Base-by-base conservation (phyloP, 2,888 invertebrate species). In the Dasypogon diadema region DNA sequence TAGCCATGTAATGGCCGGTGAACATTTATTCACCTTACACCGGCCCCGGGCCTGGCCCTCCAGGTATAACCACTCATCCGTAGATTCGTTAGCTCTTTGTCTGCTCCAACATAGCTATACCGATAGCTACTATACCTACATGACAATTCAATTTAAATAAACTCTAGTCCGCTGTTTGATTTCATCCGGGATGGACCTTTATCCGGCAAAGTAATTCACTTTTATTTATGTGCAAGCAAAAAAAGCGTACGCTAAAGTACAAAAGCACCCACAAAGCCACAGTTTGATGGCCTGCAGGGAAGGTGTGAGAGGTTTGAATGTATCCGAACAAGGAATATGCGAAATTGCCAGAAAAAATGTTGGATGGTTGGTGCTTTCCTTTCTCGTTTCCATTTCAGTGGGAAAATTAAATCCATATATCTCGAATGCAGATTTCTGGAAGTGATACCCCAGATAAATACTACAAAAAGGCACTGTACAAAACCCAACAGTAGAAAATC, bases 81-180 rank as follows among this genome's bases (percentile, higher is more conserved):
- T 65, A 21, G 48, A 46, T 70, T 68, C 65, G 70, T 30, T 58
- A 70, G 70, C 51, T 70, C 48, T 54, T 70, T 70, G 70, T 70
- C 51, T 54, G 70, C 18, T 46, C 70, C 70, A 34, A 37, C 70
- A 30, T 54, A 54, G n/a, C 54, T 65, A 54, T 21, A 24, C 8
- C 51, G 30, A 21, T 26, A 30, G 54, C 12, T 30, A 46, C 70
- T 54, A 37, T 46, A n/a, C 72, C 75, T 72, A 77, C 77, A 77
- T 76, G 76, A 77, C 77, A 77, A 77, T 77, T 77, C 77, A 77
- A 76, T 77, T 77, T 77, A 76, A 77, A 77, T 77, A 77, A 76
- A 77, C 77, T 77, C 55, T 42, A 63, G 54, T 63, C 42, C 58
- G 75, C 74, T 76, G 75, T 77, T 76, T 76, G 77, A 76, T 77